These are phyloP conservation scores for Thecophora atra DNA, from an alignment of 2,888 invertebrate genomes.

Conservation along the genomic window DNA sequence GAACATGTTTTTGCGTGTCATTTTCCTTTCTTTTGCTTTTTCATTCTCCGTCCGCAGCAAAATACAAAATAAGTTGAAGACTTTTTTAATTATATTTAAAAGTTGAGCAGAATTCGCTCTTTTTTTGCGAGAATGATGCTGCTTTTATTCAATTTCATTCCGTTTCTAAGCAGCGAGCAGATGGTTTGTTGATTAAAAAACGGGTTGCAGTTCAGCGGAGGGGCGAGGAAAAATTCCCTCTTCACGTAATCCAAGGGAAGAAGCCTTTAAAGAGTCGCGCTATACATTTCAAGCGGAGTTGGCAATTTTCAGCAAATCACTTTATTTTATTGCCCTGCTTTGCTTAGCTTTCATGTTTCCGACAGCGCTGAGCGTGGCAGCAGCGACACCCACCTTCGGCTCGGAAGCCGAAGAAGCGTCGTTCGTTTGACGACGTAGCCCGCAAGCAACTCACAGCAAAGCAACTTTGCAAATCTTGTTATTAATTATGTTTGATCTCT, in stretches of 20 bases:
- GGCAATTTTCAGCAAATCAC: slow-evolving; percentile 24
- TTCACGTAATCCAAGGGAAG: slow-evolving; percentile 7
- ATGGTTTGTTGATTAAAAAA: neutral
- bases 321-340: slow-evolving; percentile 9
- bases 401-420: too few species aligned
- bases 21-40: neutral
- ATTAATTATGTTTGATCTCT: slow-evolving; percentile 27
- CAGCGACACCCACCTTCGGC: neutral
- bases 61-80: too few species aligned
- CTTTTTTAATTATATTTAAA: too few species aligned
- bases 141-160: neutral
- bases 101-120: too few species aligned
- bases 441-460: slow-evolving; percentile 10
- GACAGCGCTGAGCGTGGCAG: neutral
- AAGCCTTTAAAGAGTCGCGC: slow-evolving; percentile 26
- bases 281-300: slow-evolving; percentile 17
- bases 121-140: neutral
- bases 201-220: neutral
- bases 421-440: neutral
- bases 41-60: too few species aligned
- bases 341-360: neutral
- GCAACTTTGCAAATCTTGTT: slow-evolving; percentile 20
- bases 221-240: too few species aligned
- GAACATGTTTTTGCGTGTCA: too few species aligned
- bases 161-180: neutral